Conservation (phyloP, 1,140 invertebrate genomes). For the Eufriesea mexicana region DNA sequence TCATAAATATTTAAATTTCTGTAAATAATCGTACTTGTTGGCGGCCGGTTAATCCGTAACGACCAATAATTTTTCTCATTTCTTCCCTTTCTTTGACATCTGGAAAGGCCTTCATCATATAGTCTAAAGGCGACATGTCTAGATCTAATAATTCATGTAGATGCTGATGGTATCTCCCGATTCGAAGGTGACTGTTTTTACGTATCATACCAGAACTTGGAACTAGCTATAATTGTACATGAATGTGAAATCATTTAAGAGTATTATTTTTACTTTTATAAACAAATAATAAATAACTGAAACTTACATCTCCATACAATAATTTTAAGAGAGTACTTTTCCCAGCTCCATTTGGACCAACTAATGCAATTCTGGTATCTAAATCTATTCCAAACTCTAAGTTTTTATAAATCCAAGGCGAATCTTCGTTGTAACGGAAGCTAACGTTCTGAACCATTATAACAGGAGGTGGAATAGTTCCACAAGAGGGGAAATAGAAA, state of each 20-base stretch:
- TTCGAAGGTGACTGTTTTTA: slow-evolving; percentile 98
- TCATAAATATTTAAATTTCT: neutral
- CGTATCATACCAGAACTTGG: slow-evolving; percentile 98
- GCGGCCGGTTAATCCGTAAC: slow-evolving; percentile 97
- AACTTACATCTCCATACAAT: slow-evolving; percentile 94
- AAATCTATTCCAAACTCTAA: slow-evolving; percentile 99
- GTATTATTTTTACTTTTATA: neutral
- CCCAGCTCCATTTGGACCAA: slow-evolving; percentile 99
- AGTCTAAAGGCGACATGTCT: slow-evolving; percentile 97
- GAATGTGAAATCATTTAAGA: neutral
- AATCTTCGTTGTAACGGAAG: slow-evolving; percentile 94
- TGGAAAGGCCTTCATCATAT: slow-evolving; percentile 98
- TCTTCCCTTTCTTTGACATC: slow-evolving; percentile 99
- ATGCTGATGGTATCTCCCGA: slow-evolving; percentile 99
- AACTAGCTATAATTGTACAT: slow-evolving; percentile 86
- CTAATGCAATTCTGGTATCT: slow-evolving; percentile 98
- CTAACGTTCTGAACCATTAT: slow-evolving; percentile 99
- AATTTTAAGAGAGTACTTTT: slow-evolving; percentile 99
- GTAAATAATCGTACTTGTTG: slow-evolving; percentile 89
- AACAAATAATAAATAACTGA: neutral
- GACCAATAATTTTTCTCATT: slow-evolving; percentile 99
- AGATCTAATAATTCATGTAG: slow-evolving; percentile 97
- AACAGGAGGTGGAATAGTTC: slow-evolving; percentile 98
- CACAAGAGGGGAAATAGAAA: slow-evolving; percentile 98
- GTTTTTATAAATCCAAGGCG: slow-evolving; percentile 97